Percentiles rank a stretch among this genome's conserved stretches.
Evolutionary conservation across 2,797 vertebrate species (phyloP).

Genomic region (Pogonophryne albipinna): DNA sequence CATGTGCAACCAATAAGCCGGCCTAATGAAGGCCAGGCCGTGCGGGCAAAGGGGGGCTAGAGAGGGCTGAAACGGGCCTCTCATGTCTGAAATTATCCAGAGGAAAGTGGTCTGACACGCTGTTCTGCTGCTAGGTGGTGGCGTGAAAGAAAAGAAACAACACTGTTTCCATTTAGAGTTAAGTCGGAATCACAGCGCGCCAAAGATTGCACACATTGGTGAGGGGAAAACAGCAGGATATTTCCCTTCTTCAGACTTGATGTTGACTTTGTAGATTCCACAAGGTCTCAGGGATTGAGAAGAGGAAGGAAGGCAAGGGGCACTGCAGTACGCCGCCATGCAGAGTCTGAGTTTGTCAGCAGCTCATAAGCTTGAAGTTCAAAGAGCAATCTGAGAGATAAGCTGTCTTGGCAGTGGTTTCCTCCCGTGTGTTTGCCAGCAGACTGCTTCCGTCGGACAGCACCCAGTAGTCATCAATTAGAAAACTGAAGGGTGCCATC

Average conservation of each 20-base stretch:
- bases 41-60: slow-evolving; percentile 38
- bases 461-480: slow-evolving; percentile 84
- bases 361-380: slow-evolving; percentile 79
- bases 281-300: slow-evolving; percentile 75
- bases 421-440: slow-evolving; percentile 76
- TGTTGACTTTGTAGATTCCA: slow-evolving; percentile 84
- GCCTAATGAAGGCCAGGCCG: slow-evolving; percentile 87
- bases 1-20: slow-evolving; percentile 90
- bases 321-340: slow-evolving; percentile 72
- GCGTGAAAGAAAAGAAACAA: slow-evolving; percentile 81
- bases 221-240: slow-evolving; percentile 78
- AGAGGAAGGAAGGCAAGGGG: slow-evolving; percentile 85
- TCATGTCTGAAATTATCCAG: slow-evolving; percentile 81
- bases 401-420: slow-evolving; percentile 77
- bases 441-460: slow-evolving; percentile 76
- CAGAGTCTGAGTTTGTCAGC: slow-evolving; percentile 77
- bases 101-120: slow-evolving; percentile 79
- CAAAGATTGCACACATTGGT: slow-evolving; percentile 77
- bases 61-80: slow-evolving; percentile 71
- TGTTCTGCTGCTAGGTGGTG: slow-evolving; percentile 73
- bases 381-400: slow-evolving; percentile 83
- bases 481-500: slow-evolving; percentile 79
- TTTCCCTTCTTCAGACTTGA: slow-evolving; percentile 77
- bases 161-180: slow-evolving; percentile 84
- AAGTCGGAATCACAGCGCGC: slow-evolving; percentile 76